These are phyloP conservation scores for Tinea semifulvella DNA, from an alignment of 2,888 invertebrate species.

Conservation along the genomic window DNA sequence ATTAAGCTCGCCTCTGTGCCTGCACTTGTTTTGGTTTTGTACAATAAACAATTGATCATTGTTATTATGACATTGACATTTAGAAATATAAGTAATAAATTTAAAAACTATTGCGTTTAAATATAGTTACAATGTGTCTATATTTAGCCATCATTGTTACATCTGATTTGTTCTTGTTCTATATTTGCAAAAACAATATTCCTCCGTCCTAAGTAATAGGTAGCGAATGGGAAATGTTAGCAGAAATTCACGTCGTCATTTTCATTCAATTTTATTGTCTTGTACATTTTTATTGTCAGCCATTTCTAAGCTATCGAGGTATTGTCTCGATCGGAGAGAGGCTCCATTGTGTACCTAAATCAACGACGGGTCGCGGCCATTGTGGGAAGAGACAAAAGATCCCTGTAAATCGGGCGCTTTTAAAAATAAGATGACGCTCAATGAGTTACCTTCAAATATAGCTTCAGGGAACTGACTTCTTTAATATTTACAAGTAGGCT, in stretches of 20 bases:
- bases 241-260: conserved; percentile 42
- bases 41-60: too few relatives aligned
- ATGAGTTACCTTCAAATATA: conserved; percentile 12
- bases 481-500: too few relatives aligned
- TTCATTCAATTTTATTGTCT: conserved; percentile 45
- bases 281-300: conserved; percentile 49
- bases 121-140: too few relatives aligned
- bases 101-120: too few relatives aligned
- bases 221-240: conserved; percentile 28
- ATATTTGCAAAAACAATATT: not conserved
- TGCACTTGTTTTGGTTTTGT: too few relatives aligned
- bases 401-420: conserved; percentile 46
- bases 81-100: too few relatives aligned
- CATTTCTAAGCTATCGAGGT: conserved; percentile 51
- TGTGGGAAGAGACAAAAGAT: conserved; percentile 48
- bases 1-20: too few relatives aligned
- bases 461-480: too few relatives aligned
- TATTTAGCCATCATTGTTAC: too few relatives aligned
- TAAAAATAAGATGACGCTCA: conserved; percentile 29
- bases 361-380: conserved; percentile 39
- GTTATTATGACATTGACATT: too few relatives aligned
- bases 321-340: conserved; percentile 41
- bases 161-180: too few relatives aligned
- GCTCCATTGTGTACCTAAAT: conserved; percentile 50
- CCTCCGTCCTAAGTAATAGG: conserved; percentile 24